Conservation (phyloP, 2,113 vertebrate genomes). For the Tetrax tetrax region DNA sequence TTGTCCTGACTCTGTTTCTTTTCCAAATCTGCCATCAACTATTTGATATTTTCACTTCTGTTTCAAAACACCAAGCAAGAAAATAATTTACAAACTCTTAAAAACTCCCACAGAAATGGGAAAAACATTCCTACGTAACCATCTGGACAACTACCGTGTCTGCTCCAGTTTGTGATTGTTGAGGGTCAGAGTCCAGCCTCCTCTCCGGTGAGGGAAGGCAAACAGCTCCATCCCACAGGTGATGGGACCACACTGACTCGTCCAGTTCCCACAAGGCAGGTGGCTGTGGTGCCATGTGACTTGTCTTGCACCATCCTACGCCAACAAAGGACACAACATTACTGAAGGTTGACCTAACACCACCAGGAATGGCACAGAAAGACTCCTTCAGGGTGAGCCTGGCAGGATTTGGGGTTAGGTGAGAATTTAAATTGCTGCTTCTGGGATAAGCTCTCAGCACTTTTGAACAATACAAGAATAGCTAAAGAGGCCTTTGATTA, state of each 20-base stretch:
- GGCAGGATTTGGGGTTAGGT: neutral
- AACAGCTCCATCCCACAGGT: neutral
- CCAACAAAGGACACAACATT: neutral
- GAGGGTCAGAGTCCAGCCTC: neutral
- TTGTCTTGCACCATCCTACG: neutral
- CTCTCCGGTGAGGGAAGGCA: neutral
- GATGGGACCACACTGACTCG: neutral
- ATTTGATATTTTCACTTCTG: neutral
- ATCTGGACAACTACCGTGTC: neutral
- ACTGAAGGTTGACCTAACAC: neutral
- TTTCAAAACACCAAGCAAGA: conserved; percentile 28
- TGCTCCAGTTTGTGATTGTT: neutral
- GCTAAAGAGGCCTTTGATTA: neutral
- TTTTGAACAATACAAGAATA: neutral
- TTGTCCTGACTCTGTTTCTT: neutral
- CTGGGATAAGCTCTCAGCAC: neutral
- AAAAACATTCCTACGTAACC: neutral
- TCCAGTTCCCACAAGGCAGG: neutral
- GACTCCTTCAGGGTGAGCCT: neutral
- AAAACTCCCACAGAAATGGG: conserved; percentile 1
- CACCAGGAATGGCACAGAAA: neutral
- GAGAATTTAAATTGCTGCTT: neutral
- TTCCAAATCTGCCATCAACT: neutral
- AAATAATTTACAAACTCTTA: neutral
- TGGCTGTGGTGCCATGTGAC: fast-evolving